Conservation (phyloP, 1,140 invertebrate species). For the Apocrypta bakeri region DNA sequence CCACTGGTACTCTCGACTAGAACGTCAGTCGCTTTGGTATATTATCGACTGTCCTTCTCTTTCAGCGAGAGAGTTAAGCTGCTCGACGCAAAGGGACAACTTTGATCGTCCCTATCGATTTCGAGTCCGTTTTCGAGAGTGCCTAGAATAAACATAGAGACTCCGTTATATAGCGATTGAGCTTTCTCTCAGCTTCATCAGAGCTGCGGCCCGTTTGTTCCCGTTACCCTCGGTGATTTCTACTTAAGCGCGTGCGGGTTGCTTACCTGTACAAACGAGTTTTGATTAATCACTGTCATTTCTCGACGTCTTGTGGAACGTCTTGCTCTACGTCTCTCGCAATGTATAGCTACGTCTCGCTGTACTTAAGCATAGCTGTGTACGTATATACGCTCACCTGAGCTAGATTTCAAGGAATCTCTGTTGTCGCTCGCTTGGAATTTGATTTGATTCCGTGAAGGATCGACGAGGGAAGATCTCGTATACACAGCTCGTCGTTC, state of each 20-base stretch:
- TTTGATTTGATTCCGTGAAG: constrained; percentile 15
- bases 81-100: not conserved
- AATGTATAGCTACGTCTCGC: not conserved
- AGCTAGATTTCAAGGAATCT: not conserved
- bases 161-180: not conserved
- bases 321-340: not conserved
- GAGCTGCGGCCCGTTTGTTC: not conserved
- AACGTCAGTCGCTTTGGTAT: not conserved
- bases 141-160: not conserved
- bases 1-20: constrained; percentile 8
- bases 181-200: no score
- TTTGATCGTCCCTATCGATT: constrained; percentile 14
- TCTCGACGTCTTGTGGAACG: not conserved
- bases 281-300: constrained; percentile 43
- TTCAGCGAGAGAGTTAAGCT: not conserved
- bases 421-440: not conserved
- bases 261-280: constrained; percentile 35
- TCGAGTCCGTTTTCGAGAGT: not conserved
- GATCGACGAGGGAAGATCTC: not conserved
- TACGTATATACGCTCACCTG: not conserved
- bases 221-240: not conserved
- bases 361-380: not conserved
- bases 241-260: not conserved
- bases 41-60: not conserved
- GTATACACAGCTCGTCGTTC: not conserved